These are phyloP conservation scores for Micrastur ruficollis DNA, from an alignment of 2,797 vertebrate species.

Conservation along the genomic window DNA sequence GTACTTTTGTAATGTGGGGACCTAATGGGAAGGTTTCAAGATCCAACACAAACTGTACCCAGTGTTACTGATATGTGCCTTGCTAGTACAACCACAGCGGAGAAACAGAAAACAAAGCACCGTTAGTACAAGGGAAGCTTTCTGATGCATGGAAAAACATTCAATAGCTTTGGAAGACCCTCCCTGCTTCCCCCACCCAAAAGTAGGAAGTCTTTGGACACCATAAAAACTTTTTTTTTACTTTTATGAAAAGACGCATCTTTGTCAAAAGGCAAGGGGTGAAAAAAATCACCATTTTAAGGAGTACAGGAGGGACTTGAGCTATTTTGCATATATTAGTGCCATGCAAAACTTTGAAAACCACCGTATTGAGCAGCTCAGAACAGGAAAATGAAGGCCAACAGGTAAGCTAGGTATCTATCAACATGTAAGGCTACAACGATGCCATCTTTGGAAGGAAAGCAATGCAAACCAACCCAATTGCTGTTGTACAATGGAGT, in stretches of 20 bases:
- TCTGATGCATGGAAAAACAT: background rate
- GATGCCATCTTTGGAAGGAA: background rate
- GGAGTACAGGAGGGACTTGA: background rate
- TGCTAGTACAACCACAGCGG: background rate
- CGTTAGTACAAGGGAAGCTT: background rate
- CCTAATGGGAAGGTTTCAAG: background rate
- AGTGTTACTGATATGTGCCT: background rate
- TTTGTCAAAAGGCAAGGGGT: background rate
- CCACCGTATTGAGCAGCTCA: rapidly evolving
- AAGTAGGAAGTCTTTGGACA: background rate
- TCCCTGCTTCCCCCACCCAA: background rate
- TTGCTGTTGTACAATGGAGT: background rate
- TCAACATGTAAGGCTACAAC: background rate
- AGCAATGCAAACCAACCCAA: background rate
- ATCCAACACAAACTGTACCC: background rate
- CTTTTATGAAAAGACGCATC: background rate
- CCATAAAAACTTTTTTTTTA: background rate
- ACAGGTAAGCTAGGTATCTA: background rate
- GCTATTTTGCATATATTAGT: background rate
- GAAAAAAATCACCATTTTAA: background rate
- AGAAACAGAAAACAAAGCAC: background rate
- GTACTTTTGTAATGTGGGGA: background rate
- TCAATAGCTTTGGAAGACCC: background rate
- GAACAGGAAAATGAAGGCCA: background rate
- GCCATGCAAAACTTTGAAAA: background rate